Evolutionary conservation across 2,797 vertebrate species (phyloP), one percentile per base, ranked within the genome.

Genomic region (Epinephelus coioides): DNA sequence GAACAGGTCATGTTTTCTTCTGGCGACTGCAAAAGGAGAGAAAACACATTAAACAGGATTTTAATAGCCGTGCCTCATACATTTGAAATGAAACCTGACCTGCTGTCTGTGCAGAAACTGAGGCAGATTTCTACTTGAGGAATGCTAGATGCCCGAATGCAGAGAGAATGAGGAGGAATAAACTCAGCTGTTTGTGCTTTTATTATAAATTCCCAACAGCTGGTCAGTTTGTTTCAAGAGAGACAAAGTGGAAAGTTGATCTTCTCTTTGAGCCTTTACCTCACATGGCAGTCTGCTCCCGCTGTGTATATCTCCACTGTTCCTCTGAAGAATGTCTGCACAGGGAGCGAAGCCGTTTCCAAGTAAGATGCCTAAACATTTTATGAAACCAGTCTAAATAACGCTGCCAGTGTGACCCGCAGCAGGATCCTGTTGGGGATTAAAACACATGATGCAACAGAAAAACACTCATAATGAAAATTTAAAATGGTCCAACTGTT

Each of bases 221-320:
- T 73, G 71, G 2, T 64, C 61, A 2, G 50, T 30, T 38, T 44
- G 23, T 50, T 15, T 34, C 47, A 40, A 73, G 59, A 63, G 70
- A 73, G 38, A 63, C 10, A 3, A 43, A 44, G 49, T n/a, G 21
- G 21, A 61, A 62, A 27, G 38, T 2, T 3, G 7, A 60, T 19
- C 30, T 30, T 18, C 46, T 30, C 15, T 38, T 19, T 30, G 17
- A 63, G 59, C 25, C 46, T 34, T 55, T 44, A 34, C 50, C 59
- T 62, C 38, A 53, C n/a, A 66, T 56, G 54, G 27, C 62, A 14
- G 62, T 54, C 38, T 55, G 60, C 51, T 30, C 4, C 71, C 21
- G 19, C 34, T 59, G 30, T 47, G 44, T 59, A 14, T 50, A n/a
- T 66, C 27, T 17, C 12, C 6, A 30, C 46, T 67, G 30, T 51